Base-by-base conservation (phyloP, 2,797 vertebrate species). In the Pampus argenteus region DNA sequence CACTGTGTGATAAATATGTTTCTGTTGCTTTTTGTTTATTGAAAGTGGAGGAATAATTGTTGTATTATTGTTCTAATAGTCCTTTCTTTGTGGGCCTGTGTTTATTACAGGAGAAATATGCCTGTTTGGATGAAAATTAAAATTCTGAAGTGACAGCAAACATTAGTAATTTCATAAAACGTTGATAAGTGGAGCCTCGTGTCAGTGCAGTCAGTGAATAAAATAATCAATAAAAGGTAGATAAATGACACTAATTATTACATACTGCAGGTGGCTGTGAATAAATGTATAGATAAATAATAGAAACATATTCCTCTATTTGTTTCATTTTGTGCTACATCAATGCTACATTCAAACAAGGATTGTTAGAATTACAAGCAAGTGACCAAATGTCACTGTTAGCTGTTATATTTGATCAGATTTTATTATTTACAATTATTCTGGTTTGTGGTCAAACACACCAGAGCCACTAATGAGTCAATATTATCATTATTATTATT, bases 1-100 rank as follows among this genome's bases (percentile, higher is more conserved):
- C 20, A 29, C 23, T 28, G 5, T 62, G 6, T 18, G 25, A 45
- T 40, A 6, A 59, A 67, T 5, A 48, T 47, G 20, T 38, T 38
- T 51, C 0, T 50, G 38, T 45, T 31, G 3, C 13, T 49, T n/a
- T 58, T 44, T 48, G 11, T 3, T 52, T 8, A 47, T 11, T 45
- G 5, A 38, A n/a, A 36, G 44, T 26, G 5, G 44, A 57, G 26
- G 7, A 73, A 58, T 25, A 70, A 65, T 70, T 57, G 15, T 66
- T 75, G 62, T 49, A 54, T 44, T 51, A 2, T 42, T 6, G 17
- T 42, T 17, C n/a, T 31, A 76, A 44, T 13, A 40, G 28, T 68
- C 3, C 1, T 48, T 1, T 45, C 3, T 34, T 36, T 13, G 10
- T 3, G 55, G 79, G 71, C 68, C 72, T 72, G 1, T 64, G 31